These are phyloP conservation scores for Brachionus calyciflorus DNA, from an alignment of 1,140 invertebrate genomes.

Conservation along the genomic window DNA sequence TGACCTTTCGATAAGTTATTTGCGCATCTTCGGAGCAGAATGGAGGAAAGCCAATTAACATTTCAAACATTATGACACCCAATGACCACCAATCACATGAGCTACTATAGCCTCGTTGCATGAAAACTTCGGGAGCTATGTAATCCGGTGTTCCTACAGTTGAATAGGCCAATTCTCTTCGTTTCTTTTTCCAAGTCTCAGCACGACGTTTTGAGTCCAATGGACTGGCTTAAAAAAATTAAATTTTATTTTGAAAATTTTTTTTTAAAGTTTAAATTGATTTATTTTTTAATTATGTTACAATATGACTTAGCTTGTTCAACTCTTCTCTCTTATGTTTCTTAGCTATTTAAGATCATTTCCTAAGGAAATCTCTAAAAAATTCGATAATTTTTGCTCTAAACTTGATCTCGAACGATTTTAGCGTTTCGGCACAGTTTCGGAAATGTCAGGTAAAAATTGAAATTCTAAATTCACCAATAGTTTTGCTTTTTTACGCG, in stretches of 20 bases:
- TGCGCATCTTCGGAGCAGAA: conserved; percentile 96
- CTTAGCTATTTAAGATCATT: too few relatives aligned
- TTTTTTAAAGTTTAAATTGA: too few relatives aligned
- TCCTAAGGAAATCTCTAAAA: too few relatives aligned
- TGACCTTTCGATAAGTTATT: conserved; percentile 94
- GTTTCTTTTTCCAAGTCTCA: conserved; percentile 96
- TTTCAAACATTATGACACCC: conserved; percentile 99
- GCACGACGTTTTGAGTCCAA: conserved; percentile 93
- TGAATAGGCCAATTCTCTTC: conserved; percentile 75
- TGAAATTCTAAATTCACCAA: too few relatives aligned
- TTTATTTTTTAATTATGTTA: too few relatives aligned
- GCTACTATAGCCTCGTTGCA: conserved; percentile 93
- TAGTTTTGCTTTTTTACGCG: too few relatives aligned
- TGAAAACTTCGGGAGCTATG: conserved; percentile 94
- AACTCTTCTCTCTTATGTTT: too few relatives aligned
- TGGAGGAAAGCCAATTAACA: conserved; percentile 92
- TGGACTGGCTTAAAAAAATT: conserved; percentile 65
- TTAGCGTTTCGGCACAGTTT: too few relatives aligned
- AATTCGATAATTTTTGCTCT: too few relatives aligned
- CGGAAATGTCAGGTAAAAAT: too few relatives aligned
- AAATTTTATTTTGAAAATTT: background rate
- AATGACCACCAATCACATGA: conserved; percentile 99
- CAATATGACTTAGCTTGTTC: too few relatives aligned
- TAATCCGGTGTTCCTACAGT: conserved; percentile 99
- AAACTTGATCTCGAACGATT: too few relatives aligned